Base-by-base conservation (phyloP, 2,797 vertebrate genomes). In the Buphagus erythrorhynchus region DNA sequence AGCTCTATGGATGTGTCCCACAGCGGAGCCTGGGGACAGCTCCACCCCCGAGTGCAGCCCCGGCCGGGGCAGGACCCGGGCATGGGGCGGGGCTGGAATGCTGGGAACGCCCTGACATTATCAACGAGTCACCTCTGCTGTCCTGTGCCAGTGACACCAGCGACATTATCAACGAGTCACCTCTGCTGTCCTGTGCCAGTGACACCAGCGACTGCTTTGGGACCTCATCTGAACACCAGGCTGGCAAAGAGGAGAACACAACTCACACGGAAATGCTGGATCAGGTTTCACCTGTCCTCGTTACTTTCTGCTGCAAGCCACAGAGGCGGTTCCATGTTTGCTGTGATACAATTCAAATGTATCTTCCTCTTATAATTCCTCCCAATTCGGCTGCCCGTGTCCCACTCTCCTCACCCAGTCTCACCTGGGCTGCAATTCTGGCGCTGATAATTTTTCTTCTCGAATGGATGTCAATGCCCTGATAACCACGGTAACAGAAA, bases 81-180 rank as follows among this genome's bases (percentile, higher is more conserved):
- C 13, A 10, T 6, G 48, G n/a, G 3, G 5, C 0, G 13, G 9
- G 42, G 71, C 55, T 19, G 42, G 9, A 17, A 13, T 4, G 19
- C 16, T 11, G 48, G 0, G 2, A 52, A 31, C 28, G 7, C 68
- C 42, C 33, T 16, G 18, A 13, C 14, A 1, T 2, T 0, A 9
- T 1, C 29, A 2, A 1, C n/a, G 42, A 51, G 52, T 4, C 73
- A 16, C 36, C 14, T 3, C 77, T 24, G 19, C 11, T 28, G 11
- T 9, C 21, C 51, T 5, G 20, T 9, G 38, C 45, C 6, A 5
- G 3, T 5, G 7, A 13, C 16, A 2, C 45, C 6, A 5, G 4
- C 5, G 7, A 13, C 16, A n/a, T n/a, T n/a, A n/a, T n/a, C n/a
- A n/a, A n/a, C n/a, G 42, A 51, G 52, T 4, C 73, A 16, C 36